phyloP scores from a whole-genome alignment of 2,113 vertebrate species.

The Manacus vitellinus region DNA sequence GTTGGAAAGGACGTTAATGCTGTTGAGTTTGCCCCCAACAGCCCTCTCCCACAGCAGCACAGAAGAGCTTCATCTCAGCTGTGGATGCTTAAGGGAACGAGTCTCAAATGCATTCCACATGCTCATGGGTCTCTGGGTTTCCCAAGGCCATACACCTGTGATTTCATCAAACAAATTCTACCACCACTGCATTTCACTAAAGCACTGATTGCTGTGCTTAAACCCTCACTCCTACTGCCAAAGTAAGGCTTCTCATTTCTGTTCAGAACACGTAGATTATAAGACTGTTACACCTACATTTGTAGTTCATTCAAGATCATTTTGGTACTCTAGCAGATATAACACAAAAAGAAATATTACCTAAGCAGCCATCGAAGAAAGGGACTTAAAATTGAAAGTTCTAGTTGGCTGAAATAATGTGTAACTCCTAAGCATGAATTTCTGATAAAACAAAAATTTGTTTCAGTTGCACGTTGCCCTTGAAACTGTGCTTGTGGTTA shows the following conservation, averaged over 20 bases:
- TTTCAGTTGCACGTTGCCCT: background rate
- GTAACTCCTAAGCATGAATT: background rate
- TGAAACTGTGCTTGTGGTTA: constrained; percentile 7
- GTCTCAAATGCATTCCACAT: background rate
- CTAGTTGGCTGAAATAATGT: background rate
- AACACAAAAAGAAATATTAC: background rate
- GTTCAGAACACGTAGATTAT: background rate
- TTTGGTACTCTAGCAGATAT: background rate
- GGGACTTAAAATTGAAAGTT: background rate
- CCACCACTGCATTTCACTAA: background rate
- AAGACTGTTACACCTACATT: fast-evolving
- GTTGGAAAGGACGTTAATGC: background rate
- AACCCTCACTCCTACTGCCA: background rate
- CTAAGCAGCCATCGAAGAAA: background rate
- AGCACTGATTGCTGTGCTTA: background rate
- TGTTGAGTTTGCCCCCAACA: background rate
- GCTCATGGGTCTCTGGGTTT: background rate
- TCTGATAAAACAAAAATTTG: background rate
- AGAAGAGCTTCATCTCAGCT: background rate
- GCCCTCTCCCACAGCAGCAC: background rate
- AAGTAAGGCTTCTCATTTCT: background rate
- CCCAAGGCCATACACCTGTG: background rate
- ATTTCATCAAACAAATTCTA: background rate
- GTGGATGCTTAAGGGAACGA: background rate
- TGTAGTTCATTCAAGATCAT: background rate